Base-by-base conservation (phyloP, 2,888 invertebrate species). In the Timema podura region DNA sequence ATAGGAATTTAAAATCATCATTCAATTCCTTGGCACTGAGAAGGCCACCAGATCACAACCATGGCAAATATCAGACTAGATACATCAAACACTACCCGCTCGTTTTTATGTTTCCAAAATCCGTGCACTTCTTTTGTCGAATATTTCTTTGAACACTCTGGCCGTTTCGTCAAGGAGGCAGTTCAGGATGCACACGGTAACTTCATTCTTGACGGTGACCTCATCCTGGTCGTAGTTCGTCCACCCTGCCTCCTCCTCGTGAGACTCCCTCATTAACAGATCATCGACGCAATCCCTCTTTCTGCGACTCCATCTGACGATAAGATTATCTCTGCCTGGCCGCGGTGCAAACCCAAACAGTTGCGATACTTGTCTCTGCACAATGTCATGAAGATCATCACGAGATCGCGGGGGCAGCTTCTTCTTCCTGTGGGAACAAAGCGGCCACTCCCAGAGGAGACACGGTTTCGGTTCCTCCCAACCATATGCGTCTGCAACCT, bases 171-270 rank as follows among this genome's bases (percentile, higher is more conserved):
- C 78, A 45, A 89, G 76, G 69, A 87, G 78, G 73, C 83, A 80
- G 73, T 85, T 82, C 71, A 89, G 81, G 76, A 89, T 83, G 71
- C 85, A 83, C 13, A 57, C 6, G 3, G 72, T 59, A 15, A 72
- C 51, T 15, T 72, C 70, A 68, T 72, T 85, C 76, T 91, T 89
- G 44, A 92, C 88, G 51, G 87, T 84, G 30, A 86, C 81, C 78
- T 91, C 91, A 77, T 91, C 91, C 65, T 85, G 81, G 77, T 90
- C 88, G 77, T 89, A 91, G 77, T 88, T 88, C 1, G 88, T 87
- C 91, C 92, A 92, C 74, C 87, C 86, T 13, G 85, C 82, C 77
- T 92, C 91, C 76, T 91, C 91, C 67, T 87, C 87, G 75, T 87
- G 88, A 67, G 89, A 84, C 79, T 91, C 91, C 70, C 87, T 83